These are phyloP conservation scores for Eulemur rufifrons DNA, from an alignment of 2,113 vertebrate genomes.

Conservation along the genomic window DNA sequence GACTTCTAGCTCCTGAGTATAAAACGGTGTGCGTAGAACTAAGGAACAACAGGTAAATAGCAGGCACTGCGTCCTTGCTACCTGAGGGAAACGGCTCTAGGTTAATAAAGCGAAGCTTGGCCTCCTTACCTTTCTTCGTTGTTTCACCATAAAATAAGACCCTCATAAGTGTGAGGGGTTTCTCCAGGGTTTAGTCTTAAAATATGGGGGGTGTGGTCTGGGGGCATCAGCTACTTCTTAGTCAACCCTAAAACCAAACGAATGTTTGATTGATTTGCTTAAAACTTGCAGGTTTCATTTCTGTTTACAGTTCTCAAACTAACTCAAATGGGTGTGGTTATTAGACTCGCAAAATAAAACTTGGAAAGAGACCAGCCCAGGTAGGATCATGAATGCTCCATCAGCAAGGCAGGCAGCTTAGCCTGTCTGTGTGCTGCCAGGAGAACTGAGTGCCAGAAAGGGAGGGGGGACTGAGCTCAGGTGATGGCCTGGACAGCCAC, in stretches of 20 bases:
- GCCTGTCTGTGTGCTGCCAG: rapidly evolving
- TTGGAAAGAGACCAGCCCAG: not conserved
- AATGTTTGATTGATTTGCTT: not conserved
- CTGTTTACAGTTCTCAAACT: not conserved
- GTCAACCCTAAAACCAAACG: not conserved
- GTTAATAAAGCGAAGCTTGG: not conserved
- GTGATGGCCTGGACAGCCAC: rapidly evolving
- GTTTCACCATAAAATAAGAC: not conserved
- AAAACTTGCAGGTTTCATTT: not conserved
- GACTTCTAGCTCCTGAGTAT: not conserved
- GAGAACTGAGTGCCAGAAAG: not conserved
- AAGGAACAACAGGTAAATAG: not conserved
- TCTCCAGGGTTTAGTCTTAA: not conserved
- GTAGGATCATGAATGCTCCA: not conserved
- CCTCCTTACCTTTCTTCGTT: not conserved
- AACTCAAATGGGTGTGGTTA: not conserved
- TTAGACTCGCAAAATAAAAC: not conserved
- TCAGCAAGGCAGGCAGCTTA: not conserved
- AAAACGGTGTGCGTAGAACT: not conserved
- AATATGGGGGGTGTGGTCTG: no score
- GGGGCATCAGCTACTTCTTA: not conserved
- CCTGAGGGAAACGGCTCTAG: not conserved
- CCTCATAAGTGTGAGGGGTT: not conserved
- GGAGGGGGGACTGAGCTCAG: not conserved
- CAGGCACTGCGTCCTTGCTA: not conserved